phyloP scores from a whole-genome alignment of 2,797 vertebrate species.

The Bradypodion ventrale region DNA sequence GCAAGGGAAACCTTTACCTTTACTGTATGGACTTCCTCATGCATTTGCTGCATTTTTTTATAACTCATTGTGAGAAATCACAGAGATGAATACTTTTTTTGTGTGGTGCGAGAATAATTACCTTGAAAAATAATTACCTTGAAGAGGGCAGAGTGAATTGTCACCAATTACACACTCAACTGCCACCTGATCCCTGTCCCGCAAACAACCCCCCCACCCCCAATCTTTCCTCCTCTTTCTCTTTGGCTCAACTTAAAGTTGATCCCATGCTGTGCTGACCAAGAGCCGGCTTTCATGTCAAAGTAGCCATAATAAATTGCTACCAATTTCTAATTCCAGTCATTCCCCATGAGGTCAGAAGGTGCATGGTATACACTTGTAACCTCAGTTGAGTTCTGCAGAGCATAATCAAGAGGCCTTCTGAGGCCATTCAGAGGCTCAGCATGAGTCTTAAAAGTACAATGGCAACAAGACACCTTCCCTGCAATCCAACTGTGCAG shows the following conservation, averaged over 20 bases:
- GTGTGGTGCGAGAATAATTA: neutral
- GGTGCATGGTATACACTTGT: conserved; percentile 30
- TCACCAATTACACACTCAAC: neutral
- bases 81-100: neutral
- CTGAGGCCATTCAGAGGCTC: neutral
- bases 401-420: conserved; percentile 27
- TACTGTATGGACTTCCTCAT: too few relatives aligned
- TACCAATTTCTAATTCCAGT: conserved; percentile 26
- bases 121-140: neutral
- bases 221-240: neutral
- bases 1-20: too few relatives aligned
- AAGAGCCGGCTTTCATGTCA: conserved; percentile 16
- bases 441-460: conserved; percentile 24
- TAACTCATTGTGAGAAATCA: neutral
- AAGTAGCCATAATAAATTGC: conserved; percentile 29
- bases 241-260: neutral
- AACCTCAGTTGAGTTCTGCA: conserved; percentile 18
- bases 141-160: neutral
- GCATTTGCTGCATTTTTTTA: too few relatives aligned
- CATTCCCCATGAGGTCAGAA: conserved; percentile 13
- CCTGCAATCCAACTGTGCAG: conserved; percentile 1
- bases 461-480: conserved; percentile 20
- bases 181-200: neutral
- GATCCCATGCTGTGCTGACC: conserved; percentile 7
- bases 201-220: too few relatives aligned